phyloP scores from a whole-genome alignment of 2,888 invertebrate genomes.

The Drosophila percnosoma region DNA sequence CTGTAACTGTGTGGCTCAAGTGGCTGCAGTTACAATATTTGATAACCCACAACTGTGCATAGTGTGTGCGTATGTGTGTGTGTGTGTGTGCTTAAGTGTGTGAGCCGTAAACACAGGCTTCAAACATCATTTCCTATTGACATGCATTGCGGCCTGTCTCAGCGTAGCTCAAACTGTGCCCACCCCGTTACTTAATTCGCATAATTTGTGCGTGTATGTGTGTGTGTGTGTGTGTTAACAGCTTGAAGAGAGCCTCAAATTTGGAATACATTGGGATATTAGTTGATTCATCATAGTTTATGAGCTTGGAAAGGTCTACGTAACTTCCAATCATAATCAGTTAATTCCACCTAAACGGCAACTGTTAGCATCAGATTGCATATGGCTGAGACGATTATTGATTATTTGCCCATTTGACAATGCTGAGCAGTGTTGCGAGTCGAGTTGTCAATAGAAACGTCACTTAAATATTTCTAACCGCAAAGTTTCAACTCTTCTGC shows the following conservation, averaged over 20 bases:
- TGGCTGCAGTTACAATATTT: slow-evolving; percentile 37
- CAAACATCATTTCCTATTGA: slow-evolving; percentile 39
- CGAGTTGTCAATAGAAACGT: neutral
- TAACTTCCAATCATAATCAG: neutral
- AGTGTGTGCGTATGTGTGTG: neutral
- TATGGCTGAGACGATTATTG: too few species aligned
- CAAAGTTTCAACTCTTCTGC: neutral
- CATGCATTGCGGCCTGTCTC: slow-evolving; percentile 25
- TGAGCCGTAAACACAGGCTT: slow-evolving; percentile 23
- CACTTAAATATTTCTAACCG: neutral
- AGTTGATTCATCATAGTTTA: neutral
- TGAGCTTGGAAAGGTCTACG: neutral
- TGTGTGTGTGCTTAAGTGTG: slow-evolving; percentile 25
- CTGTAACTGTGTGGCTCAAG: slow-evolving; percentile 10
- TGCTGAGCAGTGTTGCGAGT: neutral
- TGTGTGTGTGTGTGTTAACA: slow-evolving; percentile 1
- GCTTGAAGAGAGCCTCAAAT: neutral
- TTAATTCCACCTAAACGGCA: neutral
- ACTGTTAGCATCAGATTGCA: neutral
- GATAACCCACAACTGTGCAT: slow-evolving; percentile 7
- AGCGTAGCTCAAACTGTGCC: slow-evolving; percentile 1
- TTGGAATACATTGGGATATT: neutral
- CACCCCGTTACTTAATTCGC: slow-evolving; percentile 1
- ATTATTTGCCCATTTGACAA: neutral
- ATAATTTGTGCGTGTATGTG: neutral